These are phyloP conservation scores for Ceuthmochares aereus DNA, from an alignment of 2,113 vertebrate species.

Conservation along the genomic window DNA sequence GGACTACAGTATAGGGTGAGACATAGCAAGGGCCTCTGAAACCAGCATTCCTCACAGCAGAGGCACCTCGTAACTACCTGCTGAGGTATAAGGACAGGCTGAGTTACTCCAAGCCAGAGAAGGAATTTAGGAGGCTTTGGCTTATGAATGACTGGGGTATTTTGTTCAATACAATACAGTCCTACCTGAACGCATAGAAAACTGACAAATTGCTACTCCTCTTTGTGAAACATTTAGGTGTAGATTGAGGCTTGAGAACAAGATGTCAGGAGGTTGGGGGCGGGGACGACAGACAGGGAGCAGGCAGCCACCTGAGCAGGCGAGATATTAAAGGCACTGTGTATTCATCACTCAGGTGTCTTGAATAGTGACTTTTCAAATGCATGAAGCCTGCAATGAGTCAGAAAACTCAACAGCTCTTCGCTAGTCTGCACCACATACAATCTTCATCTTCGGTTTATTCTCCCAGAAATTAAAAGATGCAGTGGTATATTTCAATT, in stretches of 20 bases:
- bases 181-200: not conserved
- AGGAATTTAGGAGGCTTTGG: not conserved
- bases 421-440: not conserved
- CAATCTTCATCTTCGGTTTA: not conserved
- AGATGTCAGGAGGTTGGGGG: not conserved
- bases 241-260: not conserved
- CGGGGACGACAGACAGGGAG: not conserved
- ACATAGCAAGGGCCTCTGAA: not conserved
- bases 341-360: not conserved
- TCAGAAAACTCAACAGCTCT: not conserved
- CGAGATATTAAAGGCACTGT: not conserved
- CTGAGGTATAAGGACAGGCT: not conserved
- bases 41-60: not conserved
- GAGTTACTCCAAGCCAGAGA: not conserved
- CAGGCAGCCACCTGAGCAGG: not conserved
- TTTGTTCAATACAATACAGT: not conserved
- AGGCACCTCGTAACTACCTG: not conserved
- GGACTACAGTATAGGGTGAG: not conserved
- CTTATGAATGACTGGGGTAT: not conserved
- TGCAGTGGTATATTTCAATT: not conserved
- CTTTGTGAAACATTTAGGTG: not conserved
- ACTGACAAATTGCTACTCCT: not conserved
- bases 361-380: not conserved
- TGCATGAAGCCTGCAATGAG: not conserved
- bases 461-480: not conserved